Conservation (phyloP, 2,888 invertebrate species). For the Schizaphis graminum region DNA sequence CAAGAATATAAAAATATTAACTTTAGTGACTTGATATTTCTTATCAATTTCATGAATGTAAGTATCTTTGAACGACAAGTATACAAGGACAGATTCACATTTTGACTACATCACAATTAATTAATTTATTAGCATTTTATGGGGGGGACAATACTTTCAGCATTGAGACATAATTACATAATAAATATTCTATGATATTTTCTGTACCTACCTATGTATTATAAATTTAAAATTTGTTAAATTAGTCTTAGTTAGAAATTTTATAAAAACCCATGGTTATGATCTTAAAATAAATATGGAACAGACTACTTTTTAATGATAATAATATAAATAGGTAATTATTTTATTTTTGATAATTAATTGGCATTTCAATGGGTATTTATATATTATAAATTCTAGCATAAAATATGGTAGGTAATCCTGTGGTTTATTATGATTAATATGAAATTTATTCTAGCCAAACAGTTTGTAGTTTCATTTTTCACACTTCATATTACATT, state of each 20-base stretch:
- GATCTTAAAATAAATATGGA: neutral
- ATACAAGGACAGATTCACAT: neutral
- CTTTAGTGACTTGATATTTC: neutral
- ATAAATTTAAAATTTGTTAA: neutral
- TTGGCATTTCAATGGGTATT: neutral
- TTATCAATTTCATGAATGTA: neutral
- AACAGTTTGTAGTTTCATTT: neutral
- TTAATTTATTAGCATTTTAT: neutral
- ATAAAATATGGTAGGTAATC: neutral
- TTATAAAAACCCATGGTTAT: neutral
- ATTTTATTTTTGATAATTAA: neutral
- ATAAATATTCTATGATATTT: neutral
- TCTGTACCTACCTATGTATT: neutral
- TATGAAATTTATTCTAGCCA: neutral
- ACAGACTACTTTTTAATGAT: neutral
- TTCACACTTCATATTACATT: neutral
- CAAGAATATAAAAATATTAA: neutral
- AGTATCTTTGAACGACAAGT: neutral
- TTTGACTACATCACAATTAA: neutral
- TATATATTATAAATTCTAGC: neutral
- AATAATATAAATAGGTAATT: neutral
- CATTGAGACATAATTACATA: neutral
- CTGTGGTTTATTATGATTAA: neutral
- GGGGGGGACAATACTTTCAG: neutral
- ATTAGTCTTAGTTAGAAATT: neutral